Evolutionary conservation across 2,113 vertebrate genomes (phyloP).

Genomic region (Hystrix brachyura): DNA sequence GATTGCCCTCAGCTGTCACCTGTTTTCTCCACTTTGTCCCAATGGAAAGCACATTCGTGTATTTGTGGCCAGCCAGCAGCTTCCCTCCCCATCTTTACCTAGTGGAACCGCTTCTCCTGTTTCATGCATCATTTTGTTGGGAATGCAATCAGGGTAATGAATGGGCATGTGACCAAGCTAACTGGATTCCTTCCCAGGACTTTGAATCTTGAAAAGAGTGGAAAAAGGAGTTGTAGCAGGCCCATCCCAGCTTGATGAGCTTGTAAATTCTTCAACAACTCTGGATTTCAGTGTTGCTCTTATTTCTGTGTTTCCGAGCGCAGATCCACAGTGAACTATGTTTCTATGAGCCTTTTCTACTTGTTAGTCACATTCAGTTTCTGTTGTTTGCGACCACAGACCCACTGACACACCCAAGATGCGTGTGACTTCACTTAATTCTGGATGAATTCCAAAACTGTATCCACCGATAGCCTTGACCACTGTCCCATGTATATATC

Average conservation of each 20-base stretch:
- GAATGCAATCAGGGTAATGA: neutral
- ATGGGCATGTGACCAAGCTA: neutral
- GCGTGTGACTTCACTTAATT: neutral
- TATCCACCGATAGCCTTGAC: neutral
- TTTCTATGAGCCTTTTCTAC: neutral
- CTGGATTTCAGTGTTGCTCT: neutral
- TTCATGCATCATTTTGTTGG: neutral
- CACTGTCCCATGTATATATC: neutral
- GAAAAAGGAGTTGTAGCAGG: neutral
- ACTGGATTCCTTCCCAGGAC: neutral
- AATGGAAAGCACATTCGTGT: neutral
- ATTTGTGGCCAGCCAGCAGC: neutral
- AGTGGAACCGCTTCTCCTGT: neutral
- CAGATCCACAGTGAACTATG: neutral
- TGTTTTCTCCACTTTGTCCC: neutral
- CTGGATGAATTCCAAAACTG: neutral
- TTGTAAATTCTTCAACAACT: neutral
- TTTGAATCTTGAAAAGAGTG: neutral
- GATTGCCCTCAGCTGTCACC: too few relatives aligned
- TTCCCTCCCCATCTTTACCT: neutral
- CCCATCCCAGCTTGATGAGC: neutral
- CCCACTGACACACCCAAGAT: neutral
- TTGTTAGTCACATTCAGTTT: neutral
- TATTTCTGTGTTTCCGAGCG: neutral
- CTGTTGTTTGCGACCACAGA: neutral